phyloP scores from a whole-genome alignment of 2,888 invertebrate species.

The Drosophila affinis region DNA sequence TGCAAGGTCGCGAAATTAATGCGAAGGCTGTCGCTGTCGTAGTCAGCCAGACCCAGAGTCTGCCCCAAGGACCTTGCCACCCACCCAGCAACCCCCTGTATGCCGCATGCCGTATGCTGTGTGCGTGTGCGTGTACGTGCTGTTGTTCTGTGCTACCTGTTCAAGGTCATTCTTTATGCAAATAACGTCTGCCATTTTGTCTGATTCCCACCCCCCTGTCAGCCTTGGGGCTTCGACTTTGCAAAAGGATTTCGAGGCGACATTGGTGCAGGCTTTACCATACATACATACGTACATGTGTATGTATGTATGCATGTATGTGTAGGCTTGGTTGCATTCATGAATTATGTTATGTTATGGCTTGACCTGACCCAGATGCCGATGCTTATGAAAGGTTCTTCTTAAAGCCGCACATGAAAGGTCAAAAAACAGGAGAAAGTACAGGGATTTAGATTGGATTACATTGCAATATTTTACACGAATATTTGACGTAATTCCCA shows the following conservation, averaged over 20 bases:
- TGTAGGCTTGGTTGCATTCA: not conserved
- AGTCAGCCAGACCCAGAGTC: constrained; percentile 5
- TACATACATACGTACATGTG: not conserved
- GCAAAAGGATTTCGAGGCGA: constrained; percentile 30
- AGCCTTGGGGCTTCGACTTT: constrained; percentile 29
- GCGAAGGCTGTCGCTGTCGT: constrained; percentile 50
- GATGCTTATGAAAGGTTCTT: not conserved
- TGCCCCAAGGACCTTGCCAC: constrained; percentile 20
- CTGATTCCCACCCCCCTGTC: constrained; percentile 26
- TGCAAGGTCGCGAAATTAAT: constrained; percentile 63
- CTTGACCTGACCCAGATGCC: constrained; percentile 17
- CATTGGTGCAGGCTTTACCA: constrained; percentile 28
- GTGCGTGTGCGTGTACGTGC: constrained; percentile 10
- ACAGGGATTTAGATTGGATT: not conserved
- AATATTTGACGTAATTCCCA: too few species aligned
- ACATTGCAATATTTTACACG: not conserved
- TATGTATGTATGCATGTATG: not conserved
- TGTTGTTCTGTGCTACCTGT: constrained; percentile 5
- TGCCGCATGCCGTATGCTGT: too few species aligned
- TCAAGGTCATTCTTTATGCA: constrained; percentile 56
- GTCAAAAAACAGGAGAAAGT: not conserved
- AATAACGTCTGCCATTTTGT: constrained; percentile 47
- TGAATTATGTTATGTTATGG: constrained; percentile 2
- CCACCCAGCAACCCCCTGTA: not conserved
- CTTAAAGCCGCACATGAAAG: constrained; percentile 7